Conservation (phyloP, 2,113 vertebrate genomes). For the Chrysochloris asiatica region DNA sequence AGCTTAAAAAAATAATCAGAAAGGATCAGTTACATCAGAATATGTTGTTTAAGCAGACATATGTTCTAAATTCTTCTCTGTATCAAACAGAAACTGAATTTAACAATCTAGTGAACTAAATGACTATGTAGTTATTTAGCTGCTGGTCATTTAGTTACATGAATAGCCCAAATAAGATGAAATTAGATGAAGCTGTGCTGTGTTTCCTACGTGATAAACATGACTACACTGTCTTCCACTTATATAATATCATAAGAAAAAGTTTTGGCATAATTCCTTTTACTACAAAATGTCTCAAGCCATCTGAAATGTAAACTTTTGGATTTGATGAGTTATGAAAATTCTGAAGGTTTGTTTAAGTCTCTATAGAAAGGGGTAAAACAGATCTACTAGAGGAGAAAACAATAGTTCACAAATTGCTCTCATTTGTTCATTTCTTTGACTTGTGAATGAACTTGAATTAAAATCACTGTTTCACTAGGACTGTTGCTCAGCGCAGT, state of each 20-base stretch:
- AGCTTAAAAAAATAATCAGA: background rate
- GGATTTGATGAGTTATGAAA: background rate
- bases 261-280: too few relatives aligned
- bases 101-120: background rate
- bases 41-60: background rate
- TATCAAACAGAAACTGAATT: background rate
- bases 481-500: too few relatives aligned
- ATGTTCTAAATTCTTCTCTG: background rate
- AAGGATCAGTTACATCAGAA: background rate
- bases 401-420: background rate
- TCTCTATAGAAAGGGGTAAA: background rate
- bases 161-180: background rate
- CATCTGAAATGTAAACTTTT: background rate
- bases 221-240: background rate
- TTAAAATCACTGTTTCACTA: background rate
- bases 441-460: background rate
- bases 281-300: background rate
- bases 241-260: background rate
- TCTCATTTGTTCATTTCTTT: background rate
- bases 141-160: background rate
- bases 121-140: too few relatives aligned
- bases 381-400: background rate
- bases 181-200: background rate
- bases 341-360: background rate
- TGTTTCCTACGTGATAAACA: background rate